phyloP scores from a whole-genome alignment of 2,113 vertebrate genomes.

The Zingel zingel region DNA sequence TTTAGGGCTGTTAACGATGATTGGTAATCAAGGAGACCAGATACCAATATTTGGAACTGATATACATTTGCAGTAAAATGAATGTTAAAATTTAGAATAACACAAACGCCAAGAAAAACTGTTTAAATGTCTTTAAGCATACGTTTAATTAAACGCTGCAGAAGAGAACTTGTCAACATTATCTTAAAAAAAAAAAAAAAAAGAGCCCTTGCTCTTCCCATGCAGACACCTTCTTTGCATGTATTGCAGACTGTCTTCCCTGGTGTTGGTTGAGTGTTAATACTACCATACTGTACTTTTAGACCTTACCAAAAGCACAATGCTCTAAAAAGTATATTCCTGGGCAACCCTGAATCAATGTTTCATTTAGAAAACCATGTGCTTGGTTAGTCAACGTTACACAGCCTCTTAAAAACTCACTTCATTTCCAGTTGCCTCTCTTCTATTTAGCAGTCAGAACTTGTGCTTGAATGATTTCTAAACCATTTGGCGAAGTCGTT shows the following conservation, averaged over 20 bases:
- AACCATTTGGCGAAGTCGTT: not conserved
- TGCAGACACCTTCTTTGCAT: not conserved
- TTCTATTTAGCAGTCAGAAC: not conserved
- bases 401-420: not conserved
- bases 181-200: not conserved
- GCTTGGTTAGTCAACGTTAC: not conserved
- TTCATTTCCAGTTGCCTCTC: not conserved
- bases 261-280: not conserved
- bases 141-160: not conserved
- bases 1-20: not conserved
- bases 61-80: too few species aligned
- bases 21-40: not conserved
- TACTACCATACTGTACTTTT: not conserved
- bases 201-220: not conserved
- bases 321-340: not conserved
- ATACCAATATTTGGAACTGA: too few species aligned
- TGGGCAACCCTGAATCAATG: too few species aligned
- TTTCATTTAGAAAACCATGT: not conserved
- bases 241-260: not conserved
- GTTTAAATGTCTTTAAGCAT: not conserved
- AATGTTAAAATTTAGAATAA: too few species aligned
- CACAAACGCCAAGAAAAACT: not conserved
- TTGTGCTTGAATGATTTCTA: not conserved
- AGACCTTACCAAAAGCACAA: not conserved
- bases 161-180: not conserved